Evolutionary conservation across 2,113 vertebrate genomes (phyloP).

Genomic region (Mirounga angustirostris): DNA sequence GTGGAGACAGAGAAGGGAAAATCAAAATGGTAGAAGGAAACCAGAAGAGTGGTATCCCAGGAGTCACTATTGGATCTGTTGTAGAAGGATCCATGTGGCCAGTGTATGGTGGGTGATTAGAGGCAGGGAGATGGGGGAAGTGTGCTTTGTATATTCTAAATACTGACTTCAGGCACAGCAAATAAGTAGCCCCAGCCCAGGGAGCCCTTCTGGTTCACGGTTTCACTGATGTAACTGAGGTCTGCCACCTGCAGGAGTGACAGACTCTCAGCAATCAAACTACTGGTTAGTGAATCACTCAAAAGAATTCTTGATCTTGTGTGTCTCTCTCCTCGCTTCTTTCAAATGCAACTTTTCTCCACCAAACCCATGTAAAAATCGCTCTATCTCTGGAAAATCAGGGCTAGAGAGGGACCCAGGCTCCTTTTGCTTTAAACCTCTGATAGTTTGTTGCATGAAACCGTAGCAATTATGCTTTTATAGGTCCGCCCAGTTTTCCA

Average conservation of each 20-base stretch:
- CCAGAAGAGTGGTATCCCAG: neutral
- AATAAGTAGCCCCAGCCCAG: neutral
- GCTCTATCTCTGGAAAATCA: neutral
- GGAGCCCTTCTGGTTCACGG: neutral
- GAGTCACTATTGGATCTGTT: neutral
- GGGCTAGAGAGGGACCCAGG: neutral
- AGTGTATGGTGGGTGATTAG: too few relatives aligned
- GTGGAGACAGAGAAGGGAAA: neutral
- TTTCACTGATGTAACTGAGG: neutral
- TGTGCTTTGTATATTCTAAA: neutral
- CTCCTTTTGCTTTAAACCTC: neutral
- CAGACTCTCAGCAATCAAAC: neutral
- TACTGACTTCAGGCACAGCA: neutral
- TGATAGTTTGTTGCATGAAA: neutral
- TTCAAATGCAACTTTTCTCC: neutral
- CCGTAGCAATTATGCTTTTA: neutral
- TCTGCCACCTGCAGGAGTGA: neutral
- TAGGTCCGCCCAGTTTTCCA: neutral
- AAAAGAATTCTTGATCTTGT: neutral
- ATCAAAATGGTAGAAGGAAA: neutral
- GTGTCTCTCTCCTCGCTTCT: neutral
- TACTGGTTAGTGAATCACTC: neutral
- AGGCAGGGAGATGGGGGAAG: neutral
- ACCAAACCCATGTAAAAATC: neutral
- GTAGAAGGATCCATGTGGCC: neutral